Evolutionary conservation across 2,113 vertebrate genomes (phyloP).

Genomic region (Steatornis caripensis): DNA sequence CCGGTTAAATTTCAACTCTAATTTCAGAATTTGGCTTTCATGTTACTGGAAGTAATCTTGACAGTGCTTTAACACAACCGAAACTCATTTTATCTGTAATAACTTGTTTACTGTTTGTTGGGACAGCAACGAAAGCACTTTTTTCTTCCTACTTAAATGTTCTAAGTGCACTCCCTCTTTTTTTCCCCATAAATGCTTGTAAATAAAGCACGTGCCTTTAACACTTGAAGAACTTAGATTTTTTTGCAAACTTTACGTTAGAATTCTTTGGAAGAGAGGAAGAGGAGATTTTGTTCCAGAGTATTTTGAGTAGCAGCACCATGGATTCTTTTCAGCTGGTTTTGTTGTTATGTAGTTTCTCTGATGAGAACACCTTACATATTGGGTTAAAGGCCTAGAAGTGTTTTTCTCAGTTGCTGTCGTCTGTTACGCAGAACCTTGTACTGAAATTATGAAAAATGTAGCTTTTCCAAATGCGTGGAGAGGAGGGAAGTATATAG

Average conservation of each 20-base stretch:
- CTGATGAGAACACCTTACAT: not conserved
- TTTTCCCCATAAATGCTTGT: not conserved
- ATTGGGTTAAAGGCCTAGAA: not conserved
- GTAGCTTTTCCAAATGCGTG: accelerated
- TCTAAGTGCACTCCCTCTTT: not conserved
- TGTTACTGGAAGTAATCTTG: not conserved
- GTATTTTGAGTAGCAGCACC: not conserved
- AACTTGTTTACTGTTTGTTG: not conserved
- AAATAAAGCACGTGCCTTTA: not conserved
- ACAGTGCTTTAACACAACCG: not conserved
- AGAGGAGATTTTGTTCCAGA: not conserved
- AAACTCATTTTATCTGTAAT: not conserved
- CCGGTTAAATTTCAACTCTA: not conserved
- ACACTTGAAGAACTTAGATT: not conserved
- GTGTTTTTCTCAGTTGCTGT: not conserved
- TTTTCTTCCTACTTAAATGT: not conserved
- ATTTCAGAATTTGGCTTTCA: not conserved
- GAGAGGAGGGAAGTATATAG: not conserved
- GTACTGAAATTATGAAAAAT: not conserved
- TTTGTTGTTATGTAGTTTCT: not conserved
- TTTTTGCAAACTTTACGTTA: not conserved
- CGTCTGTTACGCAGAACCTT: not conserved
- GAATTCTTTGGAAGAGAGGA: not conserved
- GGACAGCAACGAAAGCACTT: not conserved
- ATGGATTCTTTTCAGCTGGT: not conserved